A percentile compares a stretch with the other conserved stretches of the same genome.
phyloP scores from a whole-genome alignment of 2,888 invertebrate species.

The Campoletis raptor region DNA sequence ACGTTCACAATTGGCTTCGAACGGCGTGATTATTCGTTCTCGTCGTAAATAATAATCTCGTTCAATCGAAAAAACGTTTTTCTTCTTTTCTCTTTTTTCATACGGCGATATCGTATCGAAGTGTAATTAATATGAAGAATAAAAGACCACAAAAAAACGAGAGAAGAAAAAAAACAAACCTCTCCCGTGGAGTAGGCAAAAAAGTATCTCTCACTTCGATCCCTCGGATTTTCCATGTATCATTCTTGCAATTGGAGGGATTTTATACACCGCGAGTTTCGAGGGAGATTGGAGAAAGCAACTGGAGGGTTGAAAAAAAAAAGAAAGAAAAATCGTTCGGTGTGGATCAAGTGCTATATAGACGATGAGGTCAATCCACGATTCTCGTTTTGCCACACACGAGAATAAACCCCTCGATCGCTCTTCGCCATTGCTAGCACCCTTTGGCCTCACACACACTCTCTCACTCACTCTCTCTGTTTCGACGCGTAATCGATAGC shows the following conservation, averaged over 20 bases:
- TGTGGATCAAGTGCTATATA: conserved; percentile 30
- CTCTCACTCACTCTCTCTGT: not conserved
- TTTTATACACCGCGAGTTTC: conserved; percentile 63
- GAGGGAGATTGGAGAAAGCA: conserved; percentile 57
- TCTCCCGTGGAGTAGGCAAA: not conserved
- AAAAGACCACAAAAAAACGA: conserved; percentile 17
- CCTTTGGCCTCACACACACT: not conserved
- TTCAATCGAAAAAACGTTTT: conserved; percentile 18
- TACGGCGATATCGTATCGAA: not conserved
- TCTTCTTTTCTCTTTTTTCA: not conserved
- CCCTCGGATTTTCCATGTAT: conserved; percentile 54
- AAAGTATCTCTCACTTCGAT: conserved; percentile 18
- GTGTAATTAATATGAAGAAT: conserved; percentile 39
- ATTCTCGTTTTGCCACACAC: conserved; percentile 61
- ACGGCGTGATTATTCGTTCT: not conserved
- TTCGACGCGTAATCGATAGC: conserved; percentile 65
- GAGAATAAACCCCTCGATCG: conserved; percentile 55
- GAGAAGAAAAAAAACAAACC: not conserved
- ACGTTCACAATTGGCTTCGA: not conserved
- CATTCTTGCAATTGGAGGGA: conserved; percentile 64
- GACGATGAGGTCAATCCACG: conserved; percentile 62
- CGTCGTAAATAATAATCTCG: conserved; percentile 12
- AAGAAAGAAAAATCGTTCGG: conserved; percentile 21
- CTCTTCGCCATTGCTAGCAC: conserved; percentile 30
- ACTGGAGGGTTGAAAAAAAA: conserved; percentile 22